A percentile compares a stretch with the other conserved stretches of the same genome.
Conservation (phyloP, 2,888 invertebrate species). For the Bursaphelenchus okinawaensis region DNA sequence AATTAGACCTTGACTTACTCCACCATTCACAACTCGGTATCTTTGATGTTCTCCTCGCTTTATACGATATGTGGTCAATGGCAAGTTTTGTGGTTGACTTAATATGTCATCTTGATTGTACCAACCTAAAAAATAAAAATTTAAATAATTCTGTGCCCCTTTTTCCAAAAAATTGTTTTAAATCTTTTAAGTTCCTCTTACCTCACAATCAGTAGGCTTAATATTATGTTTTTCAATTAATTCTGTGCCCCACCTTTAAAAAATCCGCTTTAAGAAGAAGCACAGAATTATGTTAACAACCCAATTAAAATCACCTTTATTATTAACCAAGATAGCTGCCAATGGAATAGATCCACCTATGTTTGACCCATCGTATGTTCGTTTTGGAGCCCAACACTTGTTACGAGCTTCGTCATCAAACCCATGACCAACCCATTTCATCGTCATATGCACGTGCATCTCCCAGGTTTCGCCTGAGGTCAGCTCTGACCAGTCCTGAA, state of each 20-base stretch:
- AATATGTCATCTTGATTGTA: slow-evolving; percentile 38
- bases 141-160: too few species aligned
- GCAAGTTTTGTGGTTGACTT: slow-evolving; percentile 32
- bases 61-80: slow-evolving; percentile 41
- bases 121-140: too few species aligned
- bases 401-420: slow-evolving; percentile 34
- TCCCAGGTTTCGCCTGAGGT: slow-evolving; percentile 38
- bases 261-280: too few species aligned
- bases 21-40: slow-evolving; percentile 47
- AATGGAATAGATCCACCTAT: slow-evolving; percentile 50
- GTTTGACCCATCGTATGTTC: slow-evolving; percentile 49
- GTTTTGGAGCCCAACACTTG: slow-evolving; percentile 49
- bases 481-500: slow-evolving; percentile 45
- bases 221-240: too few species aligned
- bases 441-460: slow-evolving; percentile 40
- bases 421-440: slow-evolving; percentile 53
- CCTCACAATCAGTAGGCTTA: too few species aligned
- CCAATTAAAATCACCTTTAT: too few species aligned
- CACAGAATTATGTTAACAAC: too few species aligned
- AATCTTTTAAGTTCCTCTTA: too few species aligned
- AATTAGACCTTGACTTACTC: slow-evolving; percentile 46
- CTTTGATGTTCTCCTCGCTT: slow-evolving; percentile 17
- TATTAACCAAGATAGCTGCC: slow-evolving; percentile 46
- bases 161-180: too few species aligned
- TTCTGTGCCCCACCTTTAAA: too few species aligned